Base-by-base conservation (phyloP, 2,797 vertebrate species). In the Corythornis leucogaster region DNA sequence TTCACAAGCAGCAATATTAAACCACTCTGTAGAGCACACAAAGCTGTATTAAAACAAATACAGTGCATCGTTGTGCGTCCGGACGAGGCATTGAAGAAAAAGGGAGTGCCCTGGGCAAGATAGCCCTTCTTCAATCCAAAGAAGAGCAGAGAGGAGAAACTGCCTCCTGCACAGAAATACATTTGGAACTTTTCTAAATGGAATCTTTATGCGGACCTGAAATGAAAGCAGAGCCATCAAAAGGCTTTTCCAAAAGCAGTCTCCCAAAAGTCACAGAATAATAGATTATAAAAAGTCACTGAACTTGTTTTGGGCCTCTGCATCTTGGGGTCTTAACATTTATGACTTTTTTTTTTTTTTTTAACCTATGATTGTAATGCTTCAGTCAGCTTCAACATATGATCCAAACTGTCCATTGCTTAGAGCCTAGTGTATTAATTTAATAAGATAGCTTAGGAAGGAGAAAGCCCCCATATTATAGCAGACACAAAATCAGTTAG, bases 31-130 rank as follows among this genome's bases (percentile, higher is more conserved):
- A 90, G 61, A 70, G 64, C 89, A 67, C 67, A 79, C n/a, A 94
- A 80, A 80, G 93, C 94, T 38, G 58, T 35, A 89, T 90, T 94
- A 94, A 94, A 95, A 95, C 68, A 91, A 86, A 85, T 94, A 92
- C 64, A 91, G 25, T 43, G 1, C 77, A 64, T 76, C 61, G 2
- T 90, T 95, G 71, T 96, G 68, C 90, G 51, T 66, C 75, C 90
- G 35, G 43, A 31, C 13, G 38, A 89, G 83, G 26, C 68, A 75
- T 7, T 80, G 85, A 80, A 81, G 68, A 62, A 58, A 33, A 85
- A 80, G 78, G 59, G 81, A 91, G 33, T 87, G 95, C 92, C 80
- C 14, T 35, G 79, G 74, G 95, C 87, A 76, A 90, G 78, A 78
- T 10, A 58, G 67, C 33, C 87, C 40, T 87, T 71, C 88, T 87